Evolutionary conservation across 2,113 vertebrate genomes (phyloP).

Genomic region (Alectura lathami): DNA sequence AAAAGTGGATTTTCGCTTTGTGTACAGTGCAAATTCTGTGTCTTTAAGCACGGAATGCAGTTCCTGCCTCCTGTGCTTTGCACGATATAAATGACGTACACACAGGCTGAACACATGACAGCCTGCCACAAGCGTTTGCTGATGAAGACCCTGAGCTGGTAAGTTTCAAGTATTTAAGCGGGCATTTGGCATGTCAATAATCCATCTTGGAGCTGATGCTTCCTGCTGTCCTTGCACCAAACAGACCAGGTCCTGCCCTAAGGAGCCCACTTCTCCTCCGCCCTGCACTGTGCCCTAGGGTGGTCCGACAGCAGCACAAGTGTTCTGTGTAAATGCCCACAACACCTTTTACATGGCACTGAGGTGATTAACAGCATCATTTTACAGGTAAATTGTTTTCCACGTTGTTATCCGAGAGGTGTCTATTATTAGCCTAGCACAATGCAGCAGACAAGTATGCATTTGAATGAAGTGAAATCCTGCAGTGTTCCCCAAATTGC

Average conservation of each 20-base stretch:
- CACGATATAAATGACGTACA: background rate
- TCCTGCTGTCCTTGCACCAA: background rate
- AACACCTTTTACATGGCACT: background rate
- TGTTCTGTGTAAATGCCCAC: background rate
- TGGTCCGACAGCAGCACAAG: background rate
- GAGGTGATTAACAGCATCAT: background rate
- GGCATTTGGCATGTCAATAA: background rate
- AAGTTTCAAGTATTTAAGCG: background rate
- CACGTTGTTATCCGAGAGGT: background rate
- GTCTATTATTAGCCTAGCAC: background rate
- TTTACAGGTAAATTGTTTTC: background rate
- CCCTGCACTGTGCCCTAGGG: background rate
- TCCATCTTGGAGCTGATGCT: background rate
- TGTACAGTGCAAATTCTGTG: background rate
- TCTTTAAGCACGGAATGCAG: background rate
- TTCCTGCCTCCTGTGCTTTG: background rate
- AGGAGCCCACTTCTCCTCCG: background rate
- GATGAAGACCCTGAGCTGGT: background rate
- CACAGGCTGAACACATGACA: background rate
- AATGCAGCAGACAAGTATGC: background rate
- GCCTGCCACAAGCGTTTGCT: background rate
- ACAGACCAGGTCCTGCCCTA: background rate
- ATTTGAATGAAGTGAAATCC: background rate
- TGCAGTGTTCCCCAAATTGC: background rate
- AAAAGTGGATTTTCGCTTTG: background rate